These are phyloP conservation scores for Oscheius myriophilus DNA, from an alignment of 2,888 invertebrate genomes.

Conservation along the genomic window DNA sequence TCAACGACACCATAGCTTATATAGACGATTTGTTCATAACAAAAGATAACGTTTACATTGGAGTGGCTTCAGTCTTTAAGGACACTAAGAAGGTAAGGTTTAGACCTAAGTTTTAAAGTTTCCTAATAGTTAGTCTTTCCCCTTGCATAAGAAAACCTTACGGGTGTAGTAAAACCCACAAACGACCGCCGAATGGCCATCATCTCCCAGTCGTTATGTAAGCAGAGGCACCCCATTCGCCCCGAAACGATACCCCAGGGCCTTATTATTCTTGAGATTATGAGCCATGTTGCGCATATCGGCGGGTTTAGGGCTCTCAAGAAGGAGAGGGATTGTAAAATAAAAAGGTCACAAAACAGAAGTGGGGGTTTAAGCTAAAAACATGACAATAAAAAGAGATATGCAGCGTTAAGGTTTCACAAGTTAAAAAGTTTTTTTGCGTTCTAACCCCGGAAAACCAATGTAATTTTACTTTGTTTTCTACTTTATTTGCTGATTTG, in stretches of 20 bases:
- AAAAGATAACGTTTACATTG: constrained; percentile 53
- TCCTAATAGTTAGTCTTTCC: background rate
- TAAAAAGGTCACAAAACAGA: no score
- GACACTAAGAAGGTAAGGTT: constrained; percentile 51
- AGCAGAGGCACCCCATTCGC: constrained; percentile 22
- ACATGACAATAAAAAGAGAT: no score
- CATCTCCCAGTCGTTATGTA: constrained; percentile 8
- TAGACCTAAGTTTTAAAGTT: background rate
- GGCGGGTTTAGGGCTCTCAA: background rate
- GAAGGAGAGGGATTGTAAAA: background rate
- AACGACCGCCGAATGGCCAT: background rate
- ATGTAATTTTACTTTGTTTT: no score
- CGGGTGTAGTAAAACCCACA: background rate
- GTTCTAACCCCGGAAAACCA: no score
- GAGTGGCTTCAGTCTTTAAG: constrained; percentile 53
- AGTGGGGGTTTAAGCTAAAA: no score
- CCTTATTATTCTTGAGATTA: constrained; percentile 25
- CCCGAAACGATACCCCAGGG: constrained; percentile 24
- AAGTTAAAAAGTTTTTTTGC: no score
- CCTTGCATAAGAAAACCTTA: constrained; percentile 25
- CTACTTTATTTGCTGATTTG: no score
- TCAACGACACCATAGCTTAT: constrained; percentile 49
- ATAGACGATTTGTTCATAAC: constrained; percentile 52
- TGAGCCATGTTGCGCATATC: constrained; percentile 10
- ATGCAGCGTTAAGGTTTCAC: no score